These are phyloP conservation scores for Sarcophaga rosellei DNA, from an alignment of 2,888 invertebrate genomes.

Conservation along the genomic window DNA sequence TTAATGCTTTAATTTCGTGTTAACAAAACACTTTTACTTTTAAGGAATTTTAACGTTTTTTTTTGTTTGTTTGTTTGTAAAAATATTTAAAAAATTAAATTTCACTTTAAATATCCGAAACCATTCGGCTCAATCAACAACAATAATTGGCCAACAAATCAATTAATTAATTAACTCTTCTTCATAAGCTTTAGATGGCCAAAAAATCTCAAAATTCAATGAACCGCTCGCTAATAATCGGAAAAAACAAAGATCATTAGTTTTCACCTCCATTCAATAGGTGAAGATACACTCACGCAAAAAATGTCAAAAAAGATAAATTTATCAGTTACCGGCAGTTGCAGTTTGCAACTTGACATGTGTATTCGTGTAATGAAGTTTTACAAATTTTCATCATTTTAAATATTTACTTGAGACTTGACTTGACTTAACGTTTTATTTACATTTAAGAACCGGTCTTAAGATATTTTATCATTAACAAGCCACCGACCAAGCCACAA, in stretches of 20 bases:
- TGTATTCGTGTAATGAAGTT: conserved; percentile 54
- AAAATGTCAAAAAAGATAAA: conserved; percentile 54
- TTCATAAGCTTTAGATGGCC: neutral
- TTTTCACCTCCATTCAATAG: conserved; percentile 18
- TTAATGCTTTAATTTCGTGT: conserved; percentile 38
- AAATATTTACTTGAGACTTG: neutral
- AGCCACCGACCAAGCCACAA: neutral
- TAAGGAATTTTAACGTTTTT: neutral
- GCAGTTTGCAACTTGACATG: conserved; percentile 47
- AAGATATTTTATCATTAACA: neutral
- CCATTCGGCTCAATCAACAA: no score
- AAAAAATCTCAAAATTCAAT: conserved; percentile 31
- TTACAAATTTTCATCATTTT: conserved; percentile 40
- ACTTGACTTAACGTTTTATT: neutral
- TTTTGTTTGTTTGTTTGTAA: neutral
- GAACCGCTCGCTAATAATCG: conserved; percentile 28
- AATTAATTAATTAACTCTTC: conserved; percentile 51
- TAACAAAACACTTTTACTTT: conserved; percentile 41
- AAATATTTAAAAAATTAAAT: conserved; percentile 16
- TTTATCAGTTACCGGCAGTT: conserved; percentile 13
- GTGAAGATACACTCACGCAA: conserved; percentile 52
- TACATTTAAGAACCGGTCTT: conserved; percentile 51
- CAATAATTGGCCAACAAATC: conserved; percentile 34
- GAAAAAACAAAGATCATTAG: conserved; percentile 15
- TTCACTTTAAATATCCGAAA: conserved; percentile 27